Evolutionary conservation across 1,140 invertebrate species (phyloP), one percentile per base, ranked within the genome.

Genomic region (Pissodes strobi): DNA sequence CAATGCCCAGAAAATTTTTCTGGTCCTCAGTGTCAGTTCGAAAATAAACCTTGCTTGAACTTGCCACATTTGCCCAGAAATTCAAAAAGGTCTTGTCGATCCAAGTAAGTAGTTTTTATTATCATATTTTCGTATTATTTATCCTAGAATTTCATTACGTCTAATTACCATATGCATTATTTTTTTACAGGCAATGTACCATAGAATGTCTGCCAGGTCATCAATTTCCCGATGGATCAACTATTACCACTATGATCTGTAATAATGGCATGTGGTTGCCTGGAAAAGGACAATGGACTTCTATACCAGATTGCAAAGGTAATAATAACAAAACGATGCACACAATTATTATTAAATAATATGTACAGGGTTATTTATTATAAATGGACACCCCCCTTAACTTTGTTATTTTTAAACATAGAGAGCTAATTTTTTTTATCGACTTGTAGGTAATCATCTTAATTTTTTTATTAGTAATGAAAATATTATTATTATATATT

Each of bases 11-110:
- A 86, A 17, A 87, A 87, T 69, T 93, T 85, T 75, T 83, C 82
- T 19, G 92, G 92, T 13, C 83, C 85, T 0, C 81, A 86, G 45
- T 95, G 92, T 73, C 88, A 94, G 74, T 86, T 84, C 67, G 86
- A 89, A 73, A 85, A 84, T 56, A 87, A 85, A 60, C 84, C 88
- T 0, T 92, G 90, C 71, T 76, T 88, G 0, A 84, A 84, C 60
- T 82, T 80, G 69, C 87, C 88, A 1, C 82, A 84, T 0, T 76
- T 85, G 6, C 86, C 89, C 0, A 80, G 79, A 59, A 90, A 91
- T 74, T 84, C 89, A 0, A 76, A 78, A 21, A 81, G 83, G 56
- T 82, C 76, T 52, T 92, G 90, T 72, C 84, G 81, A 19, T 78
- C 82, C 12, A 71, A 61, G 68, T 69, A 67, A 67, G 67, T 27